phyloP scores from a whole-genome alignment of 1,140 invertebrate species.

The Pentalonia nigronervosa region DNA sequence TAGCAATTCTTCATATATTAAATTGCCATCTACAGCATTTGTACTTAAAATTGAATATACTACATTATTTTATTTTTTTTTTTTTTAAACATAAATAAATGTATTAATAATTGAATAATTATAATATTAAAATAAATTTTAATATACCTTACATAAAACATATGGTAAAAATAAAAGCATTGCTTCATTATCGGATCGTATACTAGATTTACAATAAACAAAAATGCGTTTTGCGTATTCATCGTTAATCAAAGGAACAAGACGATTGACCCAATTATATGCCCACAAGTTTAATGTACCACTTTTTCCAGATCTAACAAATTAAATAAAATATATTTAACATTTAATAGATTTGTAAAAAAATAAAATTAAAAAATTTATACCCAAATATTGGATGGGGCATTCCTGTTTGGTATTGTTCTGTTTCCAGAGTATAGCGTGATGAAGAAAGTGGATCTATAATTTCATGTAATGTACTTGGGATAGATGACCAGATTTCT shows the following conservation, averaged over 20 bases:
- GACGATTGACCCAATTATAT: constrained; percentile 72
- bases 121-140: neutral
- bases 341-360: neutral
- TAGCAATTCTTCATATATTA: constrained; percentile 56
- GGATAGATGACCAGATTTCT: constrained; percentile 57
- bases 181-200: constrained; percentile 73
- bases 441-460: constrained; percentile 60
- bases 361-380: neutral
- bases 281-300: constrained; percentile 76
- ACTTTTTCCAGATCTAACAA: constrained; percentile 72
- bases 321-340: constrained; percentile 42
- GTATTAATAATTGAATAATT: neutral
- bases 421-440: constrained; percentile 46
- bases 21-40: constrained; percentile 48
- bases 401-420: constrained; percentile 50
- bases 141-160: constrained; percentile 67
- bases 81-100: neutral
- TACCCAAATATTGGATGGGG: constrained; percentile 54
- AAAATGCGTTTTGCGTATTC: constrained; percentile 69
- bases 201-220: constrained; percentile 73
- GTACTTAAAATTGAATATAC: constrained; percentile 58
- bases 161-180: constrained; percentile 77
- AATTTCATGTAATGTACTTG: constrained; percentile 60
- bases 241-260: constrained; percentile 69
- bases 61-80: constrained; percentile 18